phyloP scores from a whole-genome alignment of 2,888 invertebrate genomes.

The Zootermopsis nevadensis region DNA sequence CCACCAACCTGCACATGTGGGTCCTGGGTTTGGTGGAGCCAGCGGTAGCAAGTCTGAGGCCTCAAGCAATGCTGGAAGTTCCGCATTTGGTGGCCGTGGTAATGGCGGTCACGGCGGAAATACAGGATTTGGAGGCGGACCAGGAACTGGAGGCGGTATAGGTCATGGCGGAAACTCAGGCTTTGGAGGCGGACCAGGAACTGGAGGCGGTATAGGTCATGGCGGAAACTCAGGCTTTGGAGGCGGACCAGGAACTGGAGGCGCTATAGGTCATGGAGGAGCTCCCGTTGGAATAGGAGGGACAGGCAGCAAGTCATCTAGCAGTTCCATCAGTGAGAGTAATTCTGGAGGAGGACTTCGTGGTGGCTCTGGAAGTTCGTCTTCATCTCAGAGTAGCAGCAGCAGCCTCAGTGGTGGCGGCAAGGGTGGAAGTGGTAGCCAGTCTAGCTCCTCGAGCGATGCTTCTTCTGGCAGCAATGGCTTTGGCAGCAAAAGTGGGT shows the following conservation, averaged over 20 bases:
- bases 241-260: neutral
- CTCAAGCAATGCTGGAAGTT: neutral
- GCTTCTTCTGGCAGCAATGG: neutral
- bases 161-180: neutral
- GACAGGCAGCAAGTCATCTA: neutral
- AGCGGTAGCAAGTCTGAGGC: constrained; percentile 8
- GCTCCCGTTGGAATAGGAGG: neutral
- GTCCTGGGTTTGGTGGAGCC: neutral
- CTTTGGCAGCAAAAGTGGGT: neutral
- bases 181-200: neutral
- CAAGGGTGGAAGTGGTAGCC: neutral
- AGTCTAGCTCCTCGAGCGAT: neutral
- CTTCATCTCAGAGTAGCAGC: neutral
- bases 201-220: neutral
- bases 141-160: neutral
- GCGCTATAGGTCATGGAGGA: neutral
- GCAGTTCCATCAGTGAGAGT: neutral
- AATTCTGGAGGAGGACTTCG: neutral
- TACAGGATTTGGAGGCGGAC: neutral
- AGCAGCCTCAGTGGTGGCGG: neutral
- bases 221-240: neutral
- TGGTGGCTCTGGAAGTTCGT: neutral
- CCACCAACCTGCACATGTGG: neutral
- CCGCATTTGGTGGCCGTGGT: neutral
- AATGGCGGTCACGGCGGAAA: neutral